Evolutionary conservation across 2,797 vertebrate genomes (phyloP).

Genomic region (Phoebastria nigripes): DNA sequence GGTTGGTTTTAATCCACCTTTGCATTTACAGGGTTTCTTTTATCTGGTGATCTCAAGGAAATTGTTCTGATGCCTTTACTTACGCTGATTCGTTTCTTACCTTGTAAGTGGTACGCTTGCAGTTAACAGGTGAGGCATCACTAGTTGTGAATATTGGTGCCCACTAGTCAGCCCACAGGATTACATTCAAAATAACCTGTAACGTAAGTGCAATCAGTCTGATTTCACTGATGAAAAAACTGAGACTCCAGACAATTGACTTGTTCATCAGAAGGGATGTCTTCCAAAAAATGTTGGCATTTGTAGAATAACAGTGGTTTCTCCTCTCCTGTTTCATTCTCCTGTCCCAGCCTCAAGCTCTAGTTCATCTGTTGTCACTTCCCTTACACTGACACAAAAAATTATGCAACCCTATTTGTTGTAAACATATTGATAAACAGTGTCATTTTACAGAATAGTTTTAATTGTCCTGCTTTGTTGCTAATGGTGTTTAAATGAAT

Average conservation of each 20-base stretch:
- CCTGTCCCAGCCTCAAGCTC: not conserved
- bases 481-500: not conserved
- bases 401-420: not conserved
- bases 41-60: not conserved
- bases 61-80: not conserved
- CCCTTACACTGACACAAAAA: not conserved
- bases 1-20: not conserved
- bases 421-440: not conserved
- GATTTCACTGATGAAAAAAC: not conserved
- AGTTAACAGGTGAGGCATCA: not conserved
- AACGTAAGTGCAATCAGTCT: not conserved
- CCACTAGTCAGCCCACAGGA: not conserved
- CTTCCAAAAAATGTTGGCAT: not conserved
- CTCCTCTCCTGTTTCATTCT: not conserved
- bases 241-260: not conserved
- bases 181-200: not conserved
- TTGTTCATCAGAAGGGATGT: not conserved
- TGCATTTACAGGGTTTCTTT: not conserved
- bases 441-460: not conserved
- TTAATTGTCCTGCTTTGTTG: not conserved
- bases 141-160: not conserved
- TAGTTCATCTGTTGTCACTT: not conserved
- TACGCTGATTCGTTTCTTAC: not conserved
- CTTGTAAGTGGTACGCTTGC: not conserved
- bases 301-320: not conserved